Conservation (phyloP, 2,888 invertebrate genomes). For the Oscheius sp. region DNA sequence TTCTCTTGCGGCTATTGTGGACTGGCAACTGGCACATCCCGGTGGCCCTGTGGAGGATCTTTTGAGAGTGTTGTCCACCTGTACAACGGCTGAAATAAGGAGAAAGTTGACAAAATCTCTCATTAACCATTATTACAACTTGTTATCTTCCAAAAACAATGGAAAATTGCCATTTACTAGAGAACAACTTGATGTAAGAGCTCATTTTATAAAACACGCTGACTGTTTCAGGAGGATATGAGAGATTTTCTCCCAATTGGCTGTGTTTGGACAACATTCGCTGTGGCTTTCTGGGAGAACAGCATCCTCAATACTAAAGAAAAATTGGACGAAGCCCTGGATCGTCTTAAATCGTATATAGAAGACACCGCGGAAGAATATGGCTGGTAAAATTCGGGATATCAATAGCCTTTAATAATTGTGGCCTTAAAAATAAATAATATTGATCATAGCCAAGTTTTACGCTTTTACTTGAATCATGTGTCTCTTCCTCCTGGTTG, state of each 20-base stretch:
- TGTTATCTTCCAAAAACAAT: conserved; percentile 38
- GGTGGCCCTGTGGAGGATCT: conserved; percentile 63
- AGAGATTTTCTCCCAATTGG: conserved; percentile 26
- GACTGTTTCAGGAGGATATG: conserved; percentile 44
- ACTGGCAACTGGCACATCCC: conserved; percentile 65
- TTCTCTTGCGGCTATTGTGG: conserved; percentile 62
- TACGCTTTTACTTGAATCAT: background rate
- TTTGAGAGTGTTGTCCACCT: conserved; percentile 60
- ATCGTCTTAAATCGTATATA: conserved; percentile 42
- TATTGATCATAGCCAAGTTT: background rate
- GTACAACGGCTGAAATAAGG: conserved; percentile 61
- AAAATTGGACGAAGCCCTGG: conserved; percentile 43
- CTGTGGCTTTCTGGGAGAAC: conserved; percentile 53
- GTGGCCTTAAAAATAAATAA: background rate
- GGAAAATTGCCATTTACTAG: conserved; percentile 51
- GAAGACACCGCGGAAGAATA: conserved; percentile 40
- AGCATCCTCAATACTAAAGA: conserved; percentile 40
- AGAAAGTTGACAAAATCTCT: conserved; percentile 43
- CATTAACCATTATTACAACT: conserved; percentile 47
- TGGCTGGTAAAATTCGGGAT: conserved; percentile 17
- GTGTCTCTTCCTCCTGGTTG: background rate
- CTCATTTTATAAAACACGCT: background rate
- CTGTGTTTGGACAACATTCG: conserved; percentile 45
- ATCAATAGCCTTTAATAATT: background rate
- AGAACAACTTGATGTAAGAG: conserved; percentile 50